These are phyloP conservation scores for Drosophila ironensis DNA, from an alignment of 1,140 invertebrate species.

Conservation along the genomic window DNA sequence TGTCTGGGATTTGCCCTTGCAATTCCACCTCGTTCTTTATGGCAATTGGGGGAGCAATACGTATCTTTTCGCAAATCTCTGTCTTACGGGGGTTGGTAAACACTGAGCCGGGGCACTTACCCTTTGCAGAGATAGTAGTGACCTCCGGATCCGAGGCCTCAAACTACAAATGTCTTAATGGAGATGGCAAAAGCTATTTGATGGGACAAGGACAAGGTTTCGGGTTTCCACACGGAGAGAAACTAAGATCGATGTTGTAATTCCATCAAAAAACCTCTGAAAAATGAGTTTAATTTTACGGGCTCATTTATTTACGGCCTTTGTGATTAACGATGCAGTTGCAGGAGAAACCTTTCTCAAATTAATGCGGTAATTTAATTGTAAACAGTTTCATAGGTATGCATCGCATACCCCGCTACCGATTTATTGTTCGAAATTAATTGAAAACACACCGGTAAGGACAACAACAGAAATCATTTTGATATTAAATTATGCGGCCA, in stretches of 20 bases:
- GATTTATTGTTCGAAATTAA: conserved; percentile 57
- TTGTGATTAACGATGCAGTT: conserved; percentile 30
- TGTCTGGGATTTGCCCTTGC: neutral
- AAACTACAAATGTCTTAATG: conserved; percentile 34
- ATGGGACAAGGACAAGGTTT: conserved; percentile 24
- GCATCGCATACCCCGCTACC: neutral
- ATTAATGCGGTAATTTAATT: conserved; percentile 30
- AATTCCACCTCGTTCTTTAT: conserved; percentile 32
- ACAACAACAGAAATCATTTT: conserved; percentile 34
- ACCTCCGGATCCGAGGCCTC: conserved; percentile 15
- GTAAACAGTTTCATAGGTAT: conserved; percentile 9
- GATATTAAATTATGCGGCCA: conserved; percentile 50
- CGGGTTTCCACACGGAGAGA: neutral
- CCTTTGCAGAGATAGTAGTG: conserved; percentile 10
- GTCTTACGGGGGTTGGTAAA: conserved; percentile 50
- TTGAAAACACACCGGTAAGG: conserved; percentile 23
- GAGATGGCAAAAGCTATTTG: conserved; percentile 7
- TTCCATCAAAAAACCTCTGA: too few relatives aligned
- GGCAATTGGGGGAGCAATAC: conserved; percentile 65
- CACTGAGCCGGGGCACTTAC: conserved; percentile 11
- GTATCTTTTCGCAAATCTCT: conserved; percentile 59
- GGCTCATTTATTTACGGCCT: conserved; percentile 17
- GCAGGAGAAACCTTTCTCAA: conserved; percentile 13
- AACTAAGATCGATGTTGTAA: neutral
- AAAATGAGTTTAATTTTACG: too few relatives aligned